Evolutionary conservation across 2,797 vertebrate species (phyloP).

Genomic region (Eulemur mongoz): DNA sequence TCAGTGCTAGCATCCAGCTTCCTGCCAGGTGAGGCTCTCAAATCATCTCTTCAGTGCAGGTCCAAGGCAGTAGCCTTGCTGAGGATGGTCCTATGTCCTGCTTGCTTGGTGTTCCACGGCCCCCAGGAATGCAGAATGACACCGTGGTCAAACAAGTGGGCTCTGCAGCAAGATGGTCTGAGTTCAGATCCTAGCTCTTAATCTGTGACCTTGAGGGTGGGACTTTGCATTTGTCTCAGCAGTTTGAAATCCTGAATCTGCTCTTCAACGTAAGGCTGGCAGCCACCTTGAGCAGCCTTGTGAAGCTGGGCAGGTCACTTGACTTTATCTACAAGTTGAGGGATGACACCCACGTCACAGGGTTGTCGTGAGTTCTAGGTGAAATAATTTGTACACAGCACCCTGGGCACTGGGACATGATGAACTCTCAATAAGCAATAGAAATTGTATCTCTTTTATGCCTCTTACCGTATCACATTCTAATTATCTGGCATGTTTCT

Average conservation of each 20-base stretch:
- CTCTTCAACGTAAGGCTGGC: background rate
- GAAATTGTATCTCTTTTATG: background rate
- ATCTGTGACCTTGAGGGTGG: background rate
- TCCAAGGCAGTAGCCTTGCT: background rate
- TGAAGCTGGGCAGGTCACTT: background rate
- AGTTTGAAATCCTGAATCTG: background rate
- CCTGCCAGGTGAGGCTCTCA: background rate
- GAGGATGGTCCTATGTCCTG: background rate
- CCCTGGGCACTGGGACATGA: background rate
- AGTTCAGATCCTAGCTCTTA: background rate
- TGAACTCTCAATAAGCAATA: background rate
- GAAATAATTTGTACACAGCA: background rate
- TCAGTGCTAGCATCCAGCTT: background rate
- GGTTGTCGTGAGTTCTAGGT: background rate
- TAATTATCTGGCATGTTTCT: background rate
- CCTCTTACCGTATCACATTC: background rate
- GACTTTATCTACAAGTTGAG: background rate
- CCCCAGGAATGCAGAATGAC: background rate
- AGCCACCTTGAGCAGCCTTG: background rate
- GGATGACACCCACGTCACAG: background rate
- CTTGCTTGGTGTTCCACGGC: background rate
- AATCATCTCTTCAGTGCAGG: background rate
- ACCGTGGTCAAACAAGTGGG: fast-evolving
- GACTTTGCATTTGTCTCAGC: background rate
- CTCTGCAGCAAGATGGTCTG: background rate